Evolutionary conservation across 2,113 vertebrate species (phyloP).

Genomic region (Poeciliopsis prolifica): DNA sequence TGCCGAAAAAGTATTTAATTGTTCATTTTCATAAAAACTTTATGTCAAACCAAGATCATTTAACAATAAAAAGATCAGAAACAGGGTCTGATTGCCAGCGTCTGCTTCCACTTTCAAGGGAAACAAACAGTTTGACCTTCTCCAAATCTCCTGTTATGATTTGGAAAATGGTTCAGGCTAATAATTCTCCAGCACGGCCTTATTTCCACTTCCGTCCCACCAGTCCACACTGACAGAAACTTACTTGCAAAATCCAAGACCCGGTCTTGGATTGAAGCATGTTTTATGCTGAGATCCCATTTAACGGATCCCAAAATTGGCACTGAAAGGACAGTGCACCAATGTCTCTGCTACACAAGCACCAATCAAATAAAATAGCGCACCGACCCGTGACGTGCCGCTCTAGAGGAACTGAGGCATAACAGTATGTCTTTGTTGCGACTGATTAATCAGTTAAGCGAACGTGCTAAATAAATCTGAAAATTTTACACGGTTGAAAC

Average conservation of each 20-base stretch:
- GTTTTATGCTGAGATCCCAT: neutral
- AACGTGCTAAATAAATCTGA: neutral
- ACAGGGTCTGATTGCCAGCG: too few species aligned
- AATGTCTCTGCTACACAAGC: too few species aligned
- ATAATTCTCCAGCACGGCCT: neutral
- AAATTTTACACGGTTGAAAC: neutral
- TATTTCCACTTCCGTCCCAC: neutral
- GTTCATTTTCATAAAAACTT: neutral
- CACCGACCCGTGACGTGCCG: too few species aligned
- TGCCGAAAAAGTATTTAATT: neutral
- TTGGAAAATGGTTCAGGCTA: neutral
- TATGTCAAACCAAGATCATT: neutral
- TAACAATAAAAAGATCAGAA: too few species aligned
- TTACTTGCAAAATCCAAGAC: neutral
- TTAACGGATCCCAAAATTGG: neutral
- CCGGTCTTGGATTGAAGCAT: neutral
- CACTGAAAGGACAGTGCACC: too few species aligned
- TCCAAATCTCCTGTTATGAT: neutral
- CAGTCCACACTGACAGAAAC: neutral
- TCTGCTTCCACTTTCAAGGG: neutral
- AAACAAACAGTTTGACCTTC: neutral
- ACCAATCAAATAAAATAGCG: too few species aligned
- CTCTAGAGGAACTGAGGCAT: too few species aligned
- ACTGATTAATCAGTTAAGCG: neutral
- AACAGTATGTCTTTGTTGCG: neutral